Evolutionary conservation across 2,888 invertebrate species (phyloP), one percentile per base, ranked within the genome.

Genomic region (Drosophila quinaria): DNA sequence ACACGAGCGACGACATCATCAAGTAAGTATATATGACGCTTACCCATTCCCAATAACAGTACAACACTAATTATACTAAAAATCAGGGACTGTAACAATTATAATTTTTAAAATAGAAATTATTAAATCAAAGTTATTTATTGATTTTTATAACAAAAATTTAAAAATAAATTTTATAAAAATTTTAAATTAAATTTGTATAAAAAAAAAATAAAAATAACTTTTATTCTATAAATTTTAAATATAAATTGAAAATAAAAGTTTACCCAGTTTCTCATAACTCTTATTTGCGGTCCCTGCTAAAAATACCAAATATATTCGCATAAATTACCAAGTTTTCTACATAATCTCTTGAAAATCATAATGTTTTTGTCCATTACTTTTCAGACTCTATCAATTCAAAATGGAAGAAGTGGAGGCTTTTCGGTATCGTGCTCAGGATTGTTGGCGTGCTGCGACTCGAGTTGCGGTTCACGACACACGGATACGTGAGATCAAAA

Each of bases 381-480:
- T 54, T 92, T 93, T 84, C 25, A 97, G 97, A 92, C 96, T 97
- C 63, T 99, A 98, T 93, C 96, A 98, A 91, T 99, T 99, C 91
- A 97, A 97, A 86, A 94, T 99, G 92, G 97, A 98, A 73, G 98
- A 99, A 93, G 96, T 99, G 52, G 99, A 99, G 91, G 97, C 98
- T 0, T 99, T 99, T 92, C 94, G 97, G 74, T 99, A 99, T 93
- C 94, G 99, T 80, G 97, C 99, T 0, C 95, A 96, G 90, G 99
- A 99, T 94, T 99, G 98, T 4, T 97, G 98, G 96, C 95, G 97
- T 87, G 97, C 98, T 1, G 97, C 98, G 9, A 99, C 99, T 0
- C 95, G 96, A 87, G 96, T 98, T 69, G 98, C 98, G 0, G 96
- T 99, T 2, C 94, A 98, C 50, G 98, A 99, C 92, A 98, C 99